A percentile compares a stretch with the other conserved stretches of the same genome.
phyloP scores from a whole-genome alignment of 2,888 invertebrate genomes.

The Cybosia mesomella region DNA sequence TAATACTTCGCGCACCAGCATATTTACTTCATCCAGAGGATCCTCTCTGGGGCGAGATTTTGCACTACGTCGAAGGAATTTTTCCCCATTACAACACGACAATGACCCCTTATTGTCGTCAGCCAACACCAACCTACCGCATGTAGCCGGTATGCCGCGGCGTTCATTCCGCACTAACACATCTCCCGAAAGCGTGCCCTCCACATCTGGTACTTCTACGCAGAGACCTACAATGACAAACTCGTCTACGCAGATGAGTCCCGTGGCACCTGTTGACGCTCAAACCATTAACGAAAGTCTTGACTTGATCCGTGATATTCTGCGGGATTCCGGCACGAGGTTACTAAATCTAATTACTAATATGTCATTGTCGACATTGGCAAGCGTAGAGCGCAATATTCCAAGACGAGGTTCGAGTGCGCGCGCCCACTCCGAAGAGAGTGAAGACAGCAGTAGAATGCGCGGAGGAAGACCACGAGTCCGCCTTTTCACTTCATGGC shows the following conservation, averaged over 20 bases:
- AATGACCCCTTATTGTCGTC: conserved; percentile 37
- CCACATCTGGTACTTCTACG: conserved; percentile 53
- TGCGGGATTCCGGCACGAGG: conserved; percentile 81
- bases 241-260: conserved; percentile 71
- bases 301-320: conserved; percentile 80
- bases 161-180: conserved; percentile 42
- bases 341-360: conserved; percentile 81
- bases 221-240: conserved; percentile 65
- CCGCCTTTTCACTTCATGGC: conserved; percentile 62
- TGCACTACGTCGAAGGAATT: conserved; percentile 60
- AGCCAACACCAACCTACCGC: conserved; percentile 18
- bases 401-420: conserved; percentile 56
- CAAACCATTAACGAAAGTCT: conserved; percentile 81
- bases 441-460: conserved; percentile 52
- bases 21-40: conserved; percentile 72
- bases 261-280: conserved; percentile 71
- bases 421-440: conserved; percentile 67
- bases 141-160: conserved; percentile 26
- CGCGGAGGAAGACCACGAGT: conserved; percentile 57
- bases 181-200: conserved; percentile 45
- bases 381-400: conserved; percentile 66
- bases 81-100: conserved; percentile 52
- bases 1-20: conserved; percentile 76
- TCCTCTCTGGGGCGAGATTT: conserved; percentile 55
- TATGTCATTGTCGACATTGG: conserved; percentile 78